Base-by-base conservation (phyloP, 2,888 invertebrate species). In the Scrobipalpa costella region DNA sequence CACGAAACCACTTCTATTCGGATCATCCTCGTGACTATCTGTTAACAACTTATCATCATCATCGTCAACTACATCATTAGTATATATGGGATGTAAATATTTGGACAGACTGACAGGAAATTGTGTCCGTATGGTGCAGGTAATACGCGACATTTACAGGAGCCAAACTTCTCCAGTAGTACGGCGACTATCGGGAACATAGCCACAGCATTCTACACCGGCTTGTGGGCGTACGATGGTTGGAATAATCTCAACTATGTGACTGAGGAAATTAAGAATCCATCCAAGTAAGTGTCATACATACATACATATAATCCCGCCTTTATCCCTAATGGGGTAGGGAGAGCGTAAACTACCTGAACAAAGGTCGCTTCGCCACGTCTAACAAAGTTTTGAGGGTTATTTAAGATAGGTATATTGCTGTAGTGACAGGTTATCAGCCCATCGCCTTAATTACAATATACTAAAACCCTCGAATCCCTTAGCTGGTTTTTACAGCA, bases 221-320 rank as follows among this genome's bases (percentile, higher is more conserved):
- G 98, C 68, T 93, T 98, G 36, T 98, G 98, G 98, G 98, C 98
- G 67, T 98, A 98, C 88, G 98, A 98, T 85, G 98, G 98, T 75
- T 98, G 98, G 98, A 99, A 99, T 89, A 99, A 99, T 90, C 94
- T 99, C 74, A 99, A 99, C 92, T 99, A 98, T 92, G 99, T 99
- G 68, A 99, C 99, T 69, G 99, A 99, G 92, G 99, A 99, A 92
- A 96, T 99, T 72, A 97, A 98, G 89, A 98, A 99, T 89, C 99
- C 99, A 66, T 98, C 95, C 88, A 95, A 93, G 95, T 95, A 92
- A 92, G 94, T 92, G 70, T 17, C 15, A 15, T 33, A 15, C 33
- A 33, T 55, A n/a, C n/a, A n/a, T n/a, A n/a, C n/a, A n/a, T n/a
- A n/a, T n/a, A n/a, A n/a, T n/a, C n/a, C n/a, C n/a, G n/a, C n/a